Evolutionary conservation across 2,113 vertebrate genomes (phyloP).

Genomic region (Anser brachyrhynchus): DNA sequence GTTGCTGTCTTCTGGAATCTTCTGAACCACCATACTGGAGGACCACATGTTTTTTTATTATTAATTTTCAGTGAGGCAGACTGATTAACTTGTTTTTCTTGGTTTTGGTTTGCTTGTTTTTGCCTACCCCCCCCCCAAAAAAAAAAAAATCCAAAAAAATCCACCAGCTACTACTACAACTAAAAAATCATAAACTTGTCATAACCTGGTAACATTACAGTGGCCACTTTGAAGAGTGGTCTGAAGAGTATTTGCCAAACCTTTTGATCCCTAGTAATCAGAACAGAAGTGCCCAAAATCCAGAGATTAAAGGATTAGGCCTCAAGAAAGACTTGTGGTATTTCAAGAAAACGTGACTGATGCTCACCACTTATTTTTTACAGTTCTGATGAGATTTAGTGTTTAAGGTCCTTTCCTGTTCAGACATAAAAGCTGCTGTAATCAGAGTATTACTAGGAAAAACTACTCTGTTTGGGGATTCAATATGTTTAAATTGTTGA

Average conservation of each 20-base stretch:
- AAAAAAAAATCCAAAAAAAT: background rate
- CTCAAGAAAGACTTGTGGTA: slow-evolving; percentile 70
- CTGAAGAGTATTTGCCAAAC: slow-evolving; percentile 52
- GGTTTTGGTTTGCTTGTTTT: background rate
- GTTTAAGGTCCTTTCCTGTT: slow-evolving; percentile 72
- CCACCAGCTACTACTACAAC: background rate
- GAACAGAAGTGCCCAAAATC: slow-evolving; percentile 73
- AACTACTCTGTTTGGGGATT: slow-evolving; percentile 61
- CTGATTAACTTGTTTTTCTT: background rate
- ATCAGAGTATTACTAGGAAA: slow-evolving; percentile 73
- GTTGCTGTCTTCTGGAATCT: background rate
- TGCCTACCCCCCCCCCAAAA: background rate
- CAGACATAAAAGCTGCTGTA: slow-evolving; percentile 76
- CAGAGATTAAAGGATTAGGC: slow-evolving; percentile 74
- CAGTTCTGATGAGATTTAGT: slow-evolving; percentile 74
- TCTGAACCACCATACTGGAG: background rate
- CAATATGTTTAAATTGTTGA: slow-evolving; percentile 67
- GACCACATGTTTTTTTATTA: background rate
- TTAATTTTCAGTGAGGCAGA: background rate
- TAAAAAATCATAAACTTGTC: background rate
- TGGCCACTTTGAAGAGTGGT: slow-evolving; percentile 52
- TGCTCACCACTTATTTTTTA: slow-evolving; percentile 75
- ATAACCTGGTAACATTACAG: slow-evolving; percentile 12
- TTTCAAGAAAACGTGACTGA: slow-evolving; percentile 75
- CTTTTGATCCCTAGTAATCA: slow-evolving; percentile 70